Percentiles rank a stretch among this genome's conserved stretches.
Conservation (phyloP, 2,113 vertebrate genomes). For the Barbus barbus region DNA sequence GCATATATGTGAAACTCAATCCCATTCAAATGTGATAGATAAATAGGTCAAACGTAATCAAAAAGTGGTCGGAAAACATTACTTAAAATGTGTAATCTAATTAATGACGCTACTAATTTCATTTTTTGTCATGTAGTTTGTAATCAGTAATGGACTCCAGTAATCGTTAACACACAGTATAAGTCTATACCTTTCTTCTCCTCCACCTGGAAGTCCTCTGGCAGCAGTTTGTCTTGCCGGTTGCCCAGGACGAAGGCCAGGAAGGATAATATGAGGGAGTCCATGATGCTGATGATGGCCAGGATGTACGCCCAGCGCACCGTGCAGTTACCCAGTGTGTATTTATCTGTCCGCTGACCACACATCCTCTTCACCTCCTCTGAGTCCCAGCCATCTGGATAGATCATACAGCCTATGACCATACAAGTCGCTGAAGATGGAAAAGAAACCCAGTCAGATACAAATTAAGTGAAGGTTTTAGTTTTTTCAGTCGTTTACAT, state of each 20-base stretch:
- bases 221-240: constrained; percentile 92
- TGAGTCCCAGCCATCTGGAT: constrained; percentile 96
- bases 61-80: neutral
- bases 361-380: constrained; percentile 90
- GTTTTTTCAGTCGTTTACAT: no score
- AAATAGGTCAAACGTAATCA: neutral
- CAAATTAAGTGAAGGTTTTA: neutral
- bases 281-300: constrained; percentile 95
- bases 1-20: neutral
- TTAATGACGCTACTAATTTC: neutral
- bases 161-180: no score
- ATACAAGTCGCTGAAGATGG: constrained; percentile 82
- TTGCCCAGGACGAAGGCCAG: constrained; percentile 92
- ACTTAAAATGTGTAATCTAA: neutral
- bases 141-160: neutral
- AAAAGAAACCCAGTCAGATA: neutral
- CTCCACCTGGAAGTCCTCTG: constrained; percentile 87
- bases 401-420: constrained; percentile 96
- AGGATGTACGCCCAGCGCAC: constrained; percentile 99
- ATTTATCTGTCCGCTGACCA: constrained; percentile 93
- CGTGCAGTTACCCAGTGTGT: constrained; percentile 92
- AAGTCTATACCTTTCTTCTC: constrained; percentile 81
- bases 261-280: constrained; percentile 91
- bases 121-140: neutral
- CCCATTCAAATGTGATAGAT: neutral